Evolutionary conservation across 2,797 vertebrate species (phyloP).

Genomic region (Gobio occitaniae): DNA sequence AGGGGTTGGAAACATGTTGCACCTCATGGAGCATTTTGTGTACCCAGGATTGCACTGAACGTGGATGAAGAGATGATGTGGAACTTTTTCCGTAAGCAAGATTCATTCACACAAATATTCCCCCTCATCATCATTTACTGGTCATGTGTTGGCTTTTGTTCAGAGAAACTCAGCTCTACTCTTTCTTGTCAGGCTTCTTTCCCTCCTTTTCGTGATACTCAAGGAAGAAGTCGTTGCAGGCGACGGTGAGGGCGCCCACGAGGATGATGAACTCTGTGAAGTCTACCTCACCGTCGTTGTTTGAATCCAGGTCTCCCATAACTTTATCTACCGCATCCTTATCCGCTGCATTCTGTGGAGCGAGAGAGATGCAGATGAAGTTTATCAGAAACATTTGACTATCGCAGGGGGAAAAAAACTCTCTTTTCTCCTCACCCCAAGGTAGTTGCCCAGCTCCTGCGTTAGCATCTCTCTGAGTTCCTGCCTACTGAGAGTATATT

Average conservation of each 20-base stretch:
- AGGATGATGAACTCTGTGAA: conserved; percentile 85
- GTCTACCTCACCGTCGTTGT: conserved; percentile 83
- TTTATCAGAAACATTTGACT: background rate
- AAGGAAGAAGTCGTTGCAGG: conserved; percentile 85
- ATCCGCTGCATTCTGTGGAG: conserved; percentile 79
- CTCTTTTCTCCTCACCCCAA: conserved; percentile 74
- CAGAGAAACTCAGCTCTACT: conserved; percentile 44
- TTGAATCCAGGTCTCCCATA: conserved; percentile 82
- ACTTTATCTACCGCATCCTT: conserved; percentile 83
- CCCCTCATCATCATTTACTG: conserved; percentile 30
- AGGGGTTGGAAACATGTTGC: conserved; percentile 20
- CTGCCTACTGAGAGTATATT: conserved; percentile 79
- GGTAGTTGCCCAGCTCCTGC: conserved; percentile 79
- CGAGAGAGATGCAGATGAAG: conserved; percentile 1
- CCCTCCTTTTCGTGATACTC: conserved; percentile 78
- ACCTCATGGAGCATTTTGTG: background rate
- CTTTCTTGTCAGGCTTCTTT: conserved; percentile 64
- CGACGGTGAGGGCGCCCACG: conserved; percentile 82
- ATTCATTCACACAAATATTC: conserved; percentile 23
- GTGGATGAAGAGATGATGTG: background rate
- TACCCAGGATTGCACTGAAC: background rate
- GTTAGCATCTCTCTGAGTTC: conserved; percentile 83
- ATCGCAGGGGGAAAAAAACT: background rate
- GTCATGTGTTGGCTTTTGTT: conserved; percentile 54
- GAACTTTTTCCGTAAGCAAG: conserved; percentile 20